Percentiles rank a stretch among this genome's conserved stretches.
Conservation (phyloP, 2,797 vertebrate genomes). For the Ciconia nigra region DNA sequence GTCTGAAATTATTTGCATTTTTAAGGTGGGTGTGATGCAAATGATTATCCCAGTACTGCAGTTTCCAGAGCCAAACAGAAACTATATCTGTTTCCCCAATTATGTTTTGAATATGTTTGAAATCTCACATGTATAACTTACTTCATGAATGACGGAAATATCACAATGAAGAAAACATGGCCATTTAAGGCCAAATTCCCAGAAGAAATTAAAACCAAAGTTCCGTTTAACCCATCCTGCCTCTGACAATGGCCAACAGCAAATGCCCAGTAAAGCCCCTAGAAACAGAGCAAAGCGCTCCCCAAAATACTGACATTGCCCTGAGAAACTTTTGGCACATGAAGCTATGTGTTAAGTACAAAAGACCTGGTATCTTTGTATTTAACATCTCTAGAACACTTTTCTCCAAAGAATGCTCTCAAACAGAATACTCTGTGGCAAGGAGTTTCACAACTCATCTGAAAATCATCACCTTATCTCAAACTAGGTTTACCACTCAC, state of each 20-base stretch:
- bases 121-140: not conserved
- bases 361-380: not conserved
- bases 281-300: not conserved
- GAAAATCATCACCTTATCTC: not conserved
- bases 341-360: not conserved
- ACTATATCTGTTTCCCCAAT: not conserved
- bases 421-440: not conserved
- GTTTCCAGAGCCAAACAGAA: not conserved
- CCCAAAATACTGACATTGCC: not conserved
- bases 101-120: not conserved
- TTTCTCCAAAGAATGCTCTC: not conserved
- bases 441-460: not conserved
- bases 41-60: not conserved
- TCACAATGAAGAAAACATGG: not conserved
- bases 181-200: not conserved
- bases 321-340: not conserved
- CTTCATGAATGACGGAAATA: not conserved
- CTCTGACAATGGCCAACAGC: not conserved
- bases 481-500: not conserved
- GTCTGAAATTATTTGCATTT: not conserved
- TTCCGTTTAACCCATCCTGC: not conserved
- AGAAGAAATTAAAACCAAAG: not conserved
- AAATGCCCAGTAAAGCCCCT: not conserved
- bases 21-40: not conserved
- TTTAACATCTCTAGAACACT: not conserved